Percentiles rank a stretch among this genome's conserved stretches.
phyloP scores from a whole-genome alignment of 2,888 invertebrate species.

The Heliconius ismenius region DNA sequence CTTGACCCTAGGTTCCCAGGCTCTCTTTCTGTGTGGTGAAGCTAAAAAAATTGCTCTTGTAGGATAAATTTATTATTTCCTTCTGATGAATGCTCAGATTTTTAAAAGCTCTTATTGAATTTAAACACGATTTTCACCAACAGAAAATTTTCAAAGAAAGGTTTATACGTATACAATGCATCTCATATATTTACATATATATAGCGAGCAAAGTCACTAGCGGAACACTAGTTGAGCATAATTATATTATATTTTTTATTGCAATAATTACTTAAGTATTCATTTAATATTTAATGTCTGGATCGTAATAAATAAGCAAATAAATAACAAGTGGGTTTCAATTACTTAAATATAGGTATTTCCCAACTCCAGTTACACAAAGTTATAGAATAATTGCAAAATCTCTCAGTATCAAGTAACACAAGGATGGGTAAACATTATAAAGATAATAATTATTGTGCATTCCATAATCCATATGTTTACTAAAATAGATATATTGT shows the following conservation, averaged over 20 bases:
- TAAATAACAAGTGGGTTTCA: background rate
- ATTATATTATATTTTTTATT: no score
- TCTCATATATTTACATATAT: no score
- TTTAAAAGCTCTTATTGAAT: no score
- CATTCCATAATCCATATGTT: background rate
- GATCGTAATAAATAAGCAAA: background rate
- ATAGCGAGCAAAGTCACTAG: no score
- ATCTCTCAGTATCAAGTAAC: background rate
- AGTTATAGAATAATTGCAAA: background rate
- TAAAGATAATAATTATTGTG: conserved; percentile 2
- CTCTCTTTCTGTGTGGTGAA: background rate
- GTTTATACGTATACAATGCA: no score
- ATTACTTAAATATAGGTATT: background rate
- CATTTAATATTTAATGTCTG: no score
- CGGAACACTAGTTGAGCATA: no score
- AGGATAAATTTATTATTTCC: no score
- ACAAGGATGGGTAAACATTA: background rate
- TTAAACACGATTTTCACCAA: no score
- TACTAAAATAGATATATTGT: background rate
- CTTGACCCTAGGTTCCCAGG: background rate
- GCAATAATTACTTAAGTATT: no score
- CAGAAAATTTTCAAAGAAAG: no score
- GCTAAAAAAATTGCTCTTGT: background rate
- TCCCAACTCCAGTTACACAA: background rate
- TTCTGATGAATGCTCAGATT: no score